Evolutionary conservation across 2,888 invertebrate species (phyloP).

Genomic region (Gymnoscelis rufifasciata): DNA sequence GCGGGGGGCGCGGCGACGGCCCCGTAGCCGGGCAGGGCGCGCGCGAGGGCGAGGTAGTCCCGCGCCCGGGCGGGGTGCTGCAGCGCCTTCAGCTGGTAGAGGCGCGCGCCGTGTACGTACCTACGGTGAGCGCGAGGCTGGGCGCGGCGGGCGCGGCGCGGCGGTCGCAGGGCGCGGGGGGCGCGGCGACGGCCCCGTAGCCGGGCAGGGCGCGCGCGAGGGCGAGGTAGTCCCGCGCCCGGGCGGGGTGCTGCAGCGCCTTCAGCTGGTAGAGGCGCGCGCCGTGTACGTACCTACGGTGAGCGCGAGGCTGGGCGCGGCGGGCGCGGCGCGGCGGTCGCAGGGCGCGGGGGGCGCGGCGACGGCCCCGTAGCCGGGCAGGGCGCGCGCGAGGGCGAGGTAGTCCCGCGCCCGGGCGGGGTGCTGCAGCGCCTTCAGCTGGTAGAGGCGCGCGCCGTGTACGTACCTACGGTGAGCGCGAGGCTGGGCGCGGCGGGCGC

Average conservation of each 20-base stretch:
- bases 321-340: constrained; percentile 68
- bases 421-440: constrained; percentile 95
- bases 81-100: constrained; percentile 97
- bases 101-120: constrained; percentile 85
- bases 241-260: constrained; percentile 89
- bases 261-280: constrained; percentile 97
- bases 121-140: constrained; percentile 88
- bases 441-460: constrained; percentile 92
- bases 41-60: constrained; percentile 91
- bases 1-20: constrained; percentile 96
- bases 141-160: constrained; percentile 44
- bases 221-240: constrained; percentile 91
- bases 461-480: constrained; percentile 85
- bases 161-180: constrained; percentile 90
- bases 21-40: constrained; percentile 94
- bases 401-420: constrained; percentile 89
- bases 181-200: constrained; percentile 96
- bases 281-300: constrained; percentile 83
- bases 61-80: constrained; percentile 88
- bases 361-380: constrained; percentile 96
- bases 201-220: constrained; percentile 92
- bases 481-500: constrained; percentile 76
- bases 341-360: constrained; percentile 96
- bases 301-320: constrained; percentile 84
- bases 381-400: constrained; percentile 87